Evolutionary conservation across 2,888 invertebrate species (phyloP), one percentile per base, ranked within the genome.

Genomic region (Liopterus haemorrhoidalis): DNA sequence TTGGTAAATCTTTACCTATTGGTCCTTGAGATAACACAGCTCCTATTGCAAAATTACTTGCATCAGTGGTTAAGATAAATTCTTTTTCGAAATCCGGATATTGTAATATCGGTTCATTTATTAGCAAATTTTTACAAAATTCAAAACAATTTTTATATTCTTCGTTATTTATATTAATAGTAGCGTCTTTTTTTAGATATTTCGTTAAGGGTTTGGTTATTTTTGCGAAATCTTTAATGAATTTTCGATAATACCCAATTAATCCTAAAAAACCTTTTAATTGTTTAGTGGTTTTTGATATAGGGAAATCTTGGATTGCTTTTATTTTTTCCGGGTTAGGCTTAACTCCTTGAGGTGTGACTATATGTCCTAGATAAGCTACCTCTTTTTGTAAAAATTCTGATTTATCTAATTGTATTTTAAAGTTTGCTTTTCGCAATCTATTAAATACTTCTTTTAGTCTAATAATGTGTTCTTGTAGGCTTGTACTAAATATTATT

Each of bases 61-160:
- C 59, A 25, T 50, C 60, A 16, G 51, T 61, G 8, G 52, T 55
- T 8, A 55, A 39, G 41, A 40, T 51, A 39, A 54, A 62, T 31
- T 44, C 38, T 46, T 49, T 45, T 2, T 30, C 28, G 36, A 54
- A 54, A 35, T 57, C 49, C 1, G 56, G 54, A 24, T 52, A 54
- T 31, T 49, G 20, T 37, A 12, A 22, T 11, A 24, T 19, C 15
- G 12, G 11, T 36, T 16, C n/a, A 36, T 46, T n/a, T n/a, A n/a
- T 5, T 28, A 11, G 12, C 12, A 41, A 31, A 2, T 8, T 28
- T 28, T 11, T n/a, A 9, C 30, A 32, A 2, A 14, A 5, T 11
- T 35, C 37, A 18, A 40, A 45, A 9, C 15, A n/a, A 14, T 40
- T 20, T 4, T 22, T 11, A n/a, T 24, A 24, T 24, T 2, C 5